Evolutionary conservation across 2,797 vertebrate species (phyloP), one percentile per base, ranked within the genome.

Genomic region (Aplochiton taeniatus): DNA sequence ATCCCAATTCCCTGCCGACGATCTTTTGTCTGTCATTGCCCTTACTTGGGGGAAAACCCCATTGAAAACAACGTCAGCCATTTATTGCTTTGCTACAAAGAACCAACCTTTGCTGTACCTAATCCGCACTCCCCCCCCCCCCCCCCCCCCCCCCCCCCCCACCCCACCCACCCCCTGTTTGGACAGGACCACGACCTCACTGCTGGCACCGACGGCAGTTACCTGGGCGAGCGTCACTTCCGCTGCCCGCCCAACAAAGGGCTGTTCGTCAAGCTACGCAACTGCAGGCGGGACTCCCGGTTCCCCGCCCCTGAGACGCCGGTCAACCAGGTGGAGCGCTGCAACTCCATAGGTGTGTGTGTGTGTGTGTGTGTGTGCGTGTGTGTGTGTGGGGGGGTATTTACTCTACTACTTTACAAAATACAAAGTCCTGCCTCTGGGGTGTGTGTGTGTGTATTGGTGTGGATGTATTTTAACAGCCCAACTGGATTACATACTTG

Each of bases 171-270:
- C 42, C 45, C 20, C 6, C 31, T 31, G 31, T 31, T 31, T 31
- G 31, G 6, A 44, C 68, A 95, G 94, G 94, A 95, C 49, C 89
- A 93, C 65, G 92, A 93, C 58, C 48, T 94, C 56, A 83, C 89
- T 4, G 90, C 90, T 0, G 92, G 88, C 4, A 94, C 93, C 0
- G 93, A 95, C 0, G 94, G 94, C 60, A 92, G 87, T 65, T 95
- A 93, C 71, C 84, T 91, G 0, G 92, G 93, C 0, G 83, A 88
- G 0, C 91, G 91, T 0, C 88, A 92, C 76, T 95, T 95, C 72
- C 87, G 87, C 3, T 95, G 94, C 70, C 87, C 91, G 0, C 61
- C 91, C 17, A 93, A 94, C 79, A 95, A 93, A 72, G 94, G 90
- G 0, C 88, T 95, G 18, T 95, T 95, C 0, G 91, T 95, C 63